Percentiles rank a stretch among this genome's conserved stretches.
phyloP scores from a whole-genome alignment of 2,888 invertebrate genomes.

The Hemistola chrysoprasaria region DNA sequence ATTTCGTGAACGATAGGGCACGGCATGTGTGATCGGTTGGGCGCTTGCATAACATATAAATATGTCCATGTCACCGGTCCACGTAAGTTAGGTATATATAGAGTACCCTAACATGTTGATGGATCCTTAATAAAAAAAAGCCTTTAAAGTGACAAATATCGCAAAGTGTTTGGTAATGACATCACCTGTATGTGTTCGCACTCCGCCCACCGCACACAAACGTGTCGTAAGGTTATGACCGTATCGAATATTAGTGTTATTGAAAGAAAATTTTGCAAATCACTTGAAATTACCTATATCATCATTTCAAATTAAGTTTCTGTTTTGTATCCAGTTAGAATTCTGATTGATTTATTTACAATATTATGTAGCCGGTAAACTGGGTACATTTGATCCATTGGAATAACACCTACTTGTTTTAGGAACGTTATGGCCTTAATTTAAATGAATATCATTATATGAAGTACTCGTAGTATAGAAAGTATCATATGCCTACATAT shows the following conservation, averaged over 20 bases:
- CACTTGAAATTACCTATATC: too few species aligned
- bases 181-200: constrained; percentile 68
- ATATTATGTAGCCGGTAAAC: too few species aligned
- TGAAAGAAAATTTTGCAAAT: neutral
- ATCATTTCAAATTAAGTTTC: too few species aligned
- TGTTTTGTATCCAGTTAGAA: too few species aligned
- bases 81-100: constrained; percentile 25
- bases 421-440: too few species aligned
- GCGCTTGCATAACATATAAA: constrained; percentile 59
- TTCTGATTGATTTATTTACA: too few species aligned
- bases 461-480: too few species aligned
- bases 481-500: too few species aligned
- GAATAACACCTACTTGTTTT: too few species aligned
- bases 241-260: constrained; percentile 16
- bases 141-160: constrained; percentile 53
- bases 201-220: constrained; percentile 65
- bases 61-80: too few species aligned
- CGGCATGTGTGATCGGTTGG: constrained; percentile 47
- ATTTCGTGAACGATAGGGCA: constrained; percentile 59
- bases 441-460: too few species aligned
- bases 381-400: too few species aligned
- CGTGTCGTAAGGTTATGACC: constrained; percentile 53
- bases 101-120: constrained; percentile 59
- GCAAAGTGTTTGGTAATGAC: constrained; percentile 64
- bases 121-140: constrained; percentile 39